Evolutionary conservation across 2,888 invertebrate genomes (phyloP).

Genomic region (Tachina grossa): DNA sequence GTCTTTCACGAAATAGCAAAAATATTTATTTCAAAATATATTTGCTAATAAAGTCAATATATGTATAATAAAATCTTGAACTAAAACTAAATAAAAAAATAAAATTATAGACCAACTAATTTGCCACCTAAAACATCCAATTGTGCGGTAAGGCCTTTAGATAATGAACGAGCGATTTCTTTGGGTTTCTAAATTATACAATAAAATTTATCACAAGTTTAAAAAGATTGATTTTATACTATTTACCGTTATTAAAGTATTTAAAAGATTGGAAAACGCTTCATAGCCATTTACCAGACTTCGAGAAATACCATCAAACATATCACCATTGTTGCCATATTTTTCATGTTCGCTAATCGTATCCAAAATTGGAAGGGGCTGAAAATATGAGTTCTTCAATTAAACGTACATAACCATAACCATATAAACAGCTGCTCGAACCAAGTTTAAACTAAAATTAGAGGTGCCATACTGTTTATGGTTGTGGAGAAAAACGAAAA

Average conservation of each 20-base stretch:
- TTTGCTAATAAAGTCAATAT: slow-evolving; percentile 28
- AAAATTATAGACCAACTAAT: slow-evolving; percentile 79
- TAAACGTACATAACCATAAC: too few species aligned
- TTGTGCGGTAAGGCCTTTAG: slow-evolving; percentile 80
- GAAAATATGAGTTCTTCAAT: slow-evolving; percentile 20
- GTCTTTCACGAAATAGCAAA: slow-evolving; percentile 55
- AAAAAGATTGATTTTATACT: neutral
- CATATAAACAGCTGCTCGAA: too few species aligned
- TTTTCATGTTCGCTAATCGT: slow-evolving; percentile 90
- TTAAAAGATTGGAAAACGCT: slow-evolving; percentile 86
- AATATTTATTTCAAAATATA: neutral
- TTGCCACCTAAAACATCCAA: slow-evolving; percentile 80
- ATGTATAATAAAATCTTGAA: slow-evolving; percentile 25
- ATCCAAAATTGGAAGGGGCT: slow-evolving; percentile 89
- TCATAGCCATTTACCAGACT: slow-evolving; percentile 88
- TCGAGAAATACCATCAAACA: slow-evolving; percentile 86
- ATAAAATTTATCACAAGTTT: neutral
- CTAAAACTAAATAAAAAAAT: slow-evolving; percentile 2
- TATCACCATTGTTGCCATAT: slow-evolving; percentile 89
- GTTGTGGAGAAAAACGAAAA: too few species aligned
- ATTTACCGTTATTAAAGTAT: slow-evolving; percentile 86
- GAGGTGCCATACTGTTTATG: too few species aligned
- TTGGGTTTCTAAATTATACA: slow-evolving; percentile 79
- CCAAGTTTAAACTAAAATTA: too few species aligned
- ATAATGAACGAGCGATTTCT: slow-evolving; percentile 79